Percentiles rank a stretch among this genome's conserved stretches.
Conservation (phyloP, 2,113 vertebrate species). For the Pycnonotus jocosus region DNA sequence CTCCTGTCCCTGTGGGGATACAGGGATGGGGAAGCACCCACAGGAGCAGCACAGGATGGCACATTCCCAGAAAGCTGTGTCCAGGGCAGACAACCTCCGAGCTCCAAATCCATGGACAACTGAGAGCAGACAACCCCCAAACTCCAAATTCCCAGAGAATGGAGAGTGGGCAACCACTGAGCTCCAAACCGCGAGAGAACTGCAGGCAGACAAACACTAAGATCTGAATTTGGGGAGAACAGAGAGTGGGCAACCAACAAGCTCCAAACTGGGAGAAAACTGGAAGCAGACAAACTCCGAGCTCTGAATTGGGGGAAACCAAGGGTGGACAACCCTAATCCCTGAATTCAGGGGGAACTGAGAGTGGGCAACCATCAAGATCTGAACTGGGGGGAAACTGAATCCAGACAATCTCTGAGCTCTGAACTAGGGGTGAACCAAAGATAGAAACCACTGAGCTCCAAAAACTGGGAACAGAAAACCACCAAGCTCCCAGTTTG, state of each 20-base stretch:
- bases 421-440: background rate
- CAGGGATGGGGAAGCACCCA: background rate
- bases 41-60: fast-evolving
- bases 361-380: background rate
- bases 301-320: background rate
- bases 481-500: background rate
- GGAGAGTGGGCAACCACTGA: background rate
- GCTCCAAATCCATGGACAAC: background rate
- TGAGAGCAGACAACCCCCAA: fast-evolving
- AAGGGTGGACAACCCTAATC: background rate
- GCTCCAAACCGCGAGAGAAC: background rate
- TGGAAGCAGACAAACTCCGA: background rate
- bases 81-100: fast-evolving
- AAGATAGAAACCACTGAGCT: background rate
- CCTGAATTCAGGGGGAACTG: background rate
- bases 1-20: background rate
- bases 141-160: background rate
- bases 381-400: background rate
- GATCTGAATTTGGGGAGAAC: background rate
- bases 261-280: background rate
- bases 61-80: background rate
- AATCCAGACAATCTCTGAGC: background rate
- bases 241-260: fast-evolving
- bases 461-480: background rate
- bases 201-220: too few species aligned